phyloP scores from a whole-genome alignment of 2,113 vertebrate genomes.

The Myiozetetes cayanensis region DNA sequence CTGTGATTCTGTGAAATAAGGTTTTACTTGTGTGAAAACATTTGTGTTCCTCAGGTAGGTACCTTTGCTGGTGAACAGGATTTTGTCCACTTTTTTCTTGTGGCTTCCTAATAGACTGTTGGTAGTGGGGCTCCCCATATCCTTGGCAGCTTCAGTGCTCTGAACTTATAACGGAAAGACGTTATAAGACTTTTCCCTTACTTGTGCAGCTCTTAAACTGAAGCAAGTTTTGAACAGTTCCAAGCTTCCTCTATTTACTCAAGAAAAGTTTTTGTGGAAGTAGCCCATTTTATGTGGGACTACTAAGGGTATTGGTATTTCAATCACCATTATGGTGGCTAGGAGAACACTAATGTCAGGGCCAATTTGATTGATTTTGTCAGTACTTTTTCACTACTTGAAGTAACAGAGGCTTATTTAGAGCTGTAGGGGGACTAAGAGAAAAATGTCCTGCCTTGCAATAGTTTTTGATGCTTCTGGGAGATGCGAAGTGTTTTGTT shows the following conservation, averaged over 20 bases:
- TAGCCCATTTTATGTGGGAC: not conserved
- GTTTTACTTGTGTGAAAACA: not conserved
- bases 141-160: not conserved
- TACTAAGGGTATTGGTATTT: not conserved
- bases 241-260: not conserved
- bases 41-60: not conserved
- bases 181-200: not conserved
- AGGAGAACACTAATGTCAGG: not conserved
- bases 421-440: not conserved
- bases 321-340: not conserved
- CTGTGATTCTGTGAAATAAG: not conserved
- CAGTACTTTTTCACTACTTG: not conserved
- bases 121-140: not conserved
- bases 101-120: not conserved
- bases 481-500: not conserved
- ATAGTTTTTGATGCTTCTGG: not conserved
- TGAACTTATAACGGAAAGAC: not conserved
- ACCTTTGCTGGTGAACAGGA: not conserved
- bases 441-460: conserved; percentile 9
- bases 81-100: not conserved
- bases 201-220: not conserved
- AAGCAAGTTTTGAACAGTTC: not conserved
- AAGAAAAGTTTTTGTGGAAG: not conserved
- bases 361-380: not conserved
- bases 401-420: not conserved